Evolutionary conservation across 2,113 vertebrate genomes (phyloP), one percentile per base, ranked within the genome.

Genomic region (Pholis gunnellus): DNA sequence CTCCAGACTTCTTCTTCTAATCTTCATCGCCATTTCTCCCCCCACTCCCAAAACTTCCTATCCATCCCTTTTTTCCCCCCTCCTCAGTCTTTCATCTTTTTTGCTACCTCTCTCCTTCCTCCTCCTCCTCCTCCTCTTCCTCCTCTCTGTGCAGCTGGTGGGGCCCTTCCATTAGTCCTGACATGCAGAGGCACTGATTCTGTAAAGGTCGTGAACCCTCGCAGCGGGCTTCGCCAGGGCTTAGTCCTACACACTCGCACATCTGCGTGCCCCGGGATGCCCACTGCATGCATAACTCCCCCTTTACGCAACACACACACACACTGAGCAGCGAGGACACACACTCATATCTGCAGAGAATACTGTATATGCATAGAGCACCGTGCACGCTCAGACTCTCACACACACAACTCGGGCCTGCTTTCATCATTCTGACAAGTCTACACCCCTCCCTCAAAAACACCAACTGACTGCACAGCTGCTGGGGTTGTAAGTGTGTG

Each of bases 151-250:
- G 92, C 92, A 94, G 92, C 92, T 93, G 91, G 88, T 87, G 89
- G 82, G 92, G 85, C 89, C 86, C 87, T 88, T 93, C 92, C 96
- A 96, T 97, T 96, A 95, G 94, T 94, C 91, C 94, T 96, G 96
- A 97, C 96, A 96, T 95, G 94, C 87, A 95, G 92, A 96, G 96
- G 94, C 95, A 96, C 95, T 96, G 96, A 96, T 96, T 96, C 96
- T 96, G 96, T 97, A 96, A 97, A 95, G 96, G 96, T 96, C 93
- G 63, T 85, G 92, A 94, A 94, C 95, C 54, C 74, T 84, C 94
- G 61, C 94, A 95, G 94, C 81, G 67, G 93, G 95, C 72, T 91
- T 88, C 74, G 84, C 91, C 91, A 90, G 90, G 80, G 92, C 92
- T 93, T 94, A 93, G 90, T 94, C 88, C 83, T 70, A 50, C 82